Evolutionary conservation across 2,888 invertebrate genomes (phyloP).

Genomic region (Trimorus sp.): DNA sequence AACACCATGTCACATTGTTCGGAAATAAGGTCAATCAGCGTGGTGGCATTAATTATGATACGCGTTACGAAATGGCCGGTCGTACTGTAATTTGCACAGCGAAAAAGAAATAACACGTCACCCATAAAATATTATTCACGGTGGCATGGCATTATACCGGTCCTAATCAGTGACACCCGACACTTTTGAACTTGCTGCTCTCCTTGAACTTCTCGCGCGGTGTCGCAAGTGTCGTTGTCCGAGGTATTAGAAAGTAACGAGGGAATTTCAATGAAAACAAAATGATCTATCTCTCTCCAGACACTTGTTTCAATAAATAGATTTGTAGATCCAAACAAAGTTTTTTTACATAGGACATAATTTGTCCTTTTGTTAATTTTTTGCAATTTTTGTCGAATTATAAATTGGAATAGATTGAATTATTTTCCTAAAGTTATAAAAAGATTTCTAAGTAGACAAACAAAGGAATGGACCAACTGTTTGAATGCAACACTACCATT

Average conservation of each 20-base stretch:
- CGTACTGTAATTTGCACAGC: conserved; percentile 16
- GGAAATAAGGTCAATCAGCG: conserved; percentile 47
- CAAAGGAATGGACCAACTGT: too few relatives aligned
- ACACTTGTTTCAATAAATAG: too few relatives aligned
- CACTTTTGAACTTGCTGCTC: conserved; percentile 51
- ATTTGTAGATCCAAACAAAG: too few relatives aligned
- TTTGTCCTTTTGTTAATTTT: too few relatives aligned
- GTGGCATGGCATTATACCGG: conserved; percentile 43
- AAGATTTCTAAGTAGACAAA: too few relatives aligned
- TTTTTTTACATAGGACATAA: too few relatives aligned
- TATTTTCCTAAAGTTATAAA: too few relatives aligned
- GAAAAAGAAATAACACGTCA: conserved; percentile 26
- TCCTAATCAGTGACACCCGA: conserved; percentile 40
- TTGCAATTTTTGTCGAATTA: too few relatives aligned
- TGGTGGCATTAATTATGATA: conserved; percentile 31
- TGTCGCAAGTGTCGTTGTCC: conserved; percentile 19
- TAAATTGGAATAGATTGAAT: too few relatives aligned
- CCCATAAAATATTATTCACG: conserved; percentile 42
- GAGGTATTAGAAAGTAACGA: conserved; percentile 39
- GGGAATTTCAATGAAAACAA: not conserved
- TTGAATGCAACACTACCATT: too few relatives aligned
- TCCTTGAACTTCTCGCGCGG: conserved; percentile 53
- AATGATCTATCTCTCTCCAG: not conserved
- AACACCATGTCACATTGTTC: conserved; percentile 17
- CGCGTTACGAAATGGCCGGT: conserved; percentile 26